These are phyloP conservation scores for Chaetodon trifascialis DNA, from an alignment of 2,113 vertebrate species.

Conservation along the genomic window DNA sequence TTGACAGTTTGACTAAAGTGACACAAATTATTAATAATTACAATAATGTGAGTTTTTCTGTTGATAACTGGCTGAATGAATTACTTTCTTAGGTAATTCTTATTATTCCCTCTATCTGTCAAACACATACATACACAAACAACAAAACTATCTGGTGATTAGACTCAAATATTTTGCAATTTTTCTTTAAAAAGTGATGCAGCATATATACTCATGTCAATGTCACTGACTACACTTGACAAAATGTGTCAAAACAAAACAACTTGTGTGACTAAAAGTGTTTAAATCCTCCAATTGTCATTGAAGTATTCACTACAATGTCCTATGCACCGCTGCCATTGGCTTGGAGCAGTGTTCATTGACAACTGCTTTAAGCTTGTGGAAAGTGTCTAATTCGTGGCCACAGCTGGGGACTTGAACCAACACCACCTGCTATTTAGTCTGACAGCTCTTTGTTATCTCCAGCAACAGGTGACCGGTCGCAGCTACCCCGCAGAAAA, in stretches of 20 bases:
- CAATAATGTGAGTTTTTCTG: not conserved
- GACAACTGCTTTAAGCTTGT: conserved; percentile 15
- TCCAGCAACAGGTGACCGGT: conserved; percentile 69
- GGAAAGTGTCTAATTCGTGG: not conserved
- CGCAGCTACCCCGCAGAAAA: conserved; percentile 22
- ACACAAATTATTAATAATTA: not conserved
- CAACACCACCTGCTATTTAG: conserved; percentile 57
- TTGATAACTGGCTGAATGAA: not conserved
- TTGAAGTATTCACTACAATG: not conserved
- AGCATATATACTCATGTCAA: not conserved
- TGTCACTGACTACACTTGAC: not conserved
- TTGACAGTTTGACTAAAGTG: not conserved
- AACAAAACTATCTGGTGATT: no score
- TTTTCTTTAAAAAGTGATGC: not conserved
- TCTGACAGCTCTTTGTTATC: conserved; percentile 56
- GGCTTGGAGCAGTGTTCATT: not conserved
- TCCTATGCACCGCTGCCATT: not conserved
- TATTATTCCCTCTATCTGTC: no score
- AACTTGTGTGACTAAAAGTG: not conserved
- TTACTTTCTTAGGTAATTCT: not conserved
- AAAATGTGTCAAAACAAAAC: not conserved
- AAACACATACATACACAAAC: not conserved
- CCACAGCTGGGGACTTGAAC: conserved; percentile 41
- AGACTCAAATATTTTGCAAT: not conserved
- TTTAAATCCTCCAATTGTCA: not conserved